Base-by-base conservation (phyloP, 2,888 invertebrate species). In the Rugalucina vietnamica region DNA sequence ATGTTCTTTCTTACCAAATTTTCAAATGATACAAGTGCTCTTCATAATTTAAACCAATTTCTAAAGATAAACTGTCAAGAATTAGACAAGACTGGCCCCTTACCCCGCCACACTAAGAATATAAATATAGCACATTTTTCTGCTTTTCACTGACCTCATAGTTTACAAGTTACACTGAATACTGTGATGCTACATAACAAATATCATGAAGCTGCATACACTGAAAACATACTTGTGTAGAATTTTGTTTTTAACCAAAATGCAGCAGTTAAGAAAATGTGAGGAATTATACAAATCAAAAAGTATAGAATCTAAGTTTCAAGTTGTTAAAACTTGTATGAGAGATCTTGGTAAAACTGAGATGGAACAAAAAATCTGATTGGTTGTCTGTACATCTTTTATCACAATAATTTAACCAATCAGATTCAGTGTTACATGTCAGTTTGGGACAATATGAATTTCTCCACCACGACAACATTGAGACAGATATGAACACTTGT, bases 371-470 rank as follows among this genome's bases (percentile, higher is more conserved):
- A 29, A 73, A 49, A 29, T 29, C 29, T 29, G 27, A 73, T 49
- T 73, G 73, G 73, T 21, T 73, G 50, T 50, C 73, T 49, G 49
- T 49, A 49, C 73, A 43, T 12, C 49, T 73, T 49, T 49, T 73
- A 73, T 73, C 73, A 73, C 73, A 73, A 73, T 73, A 49, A 43
- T 65, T 65, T 37, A 73, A 27, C 73, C 73, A 49, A 73, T 73
- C 73, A 73, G 50, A 73, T 49, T 49, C 32, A 32, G 1, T 73
- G 73, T 73, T 73, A 49, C 50, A 49, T 73, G 18, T n/a, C 49
- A 43, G 32, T 36, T 73, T 49, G 5, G 29, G 29, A 43, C 12
- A 1, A 49, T 27, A 21, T 34, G 65, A 34, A 65, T 18, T 65
- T 29, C 4, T 65, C 32, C 65, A 65, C 34, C 4, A 34, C 18